Base-by-base conservation (phyloP, 2,113 vertebrate genomes). In the Istiophorus platypterus region DNA sequence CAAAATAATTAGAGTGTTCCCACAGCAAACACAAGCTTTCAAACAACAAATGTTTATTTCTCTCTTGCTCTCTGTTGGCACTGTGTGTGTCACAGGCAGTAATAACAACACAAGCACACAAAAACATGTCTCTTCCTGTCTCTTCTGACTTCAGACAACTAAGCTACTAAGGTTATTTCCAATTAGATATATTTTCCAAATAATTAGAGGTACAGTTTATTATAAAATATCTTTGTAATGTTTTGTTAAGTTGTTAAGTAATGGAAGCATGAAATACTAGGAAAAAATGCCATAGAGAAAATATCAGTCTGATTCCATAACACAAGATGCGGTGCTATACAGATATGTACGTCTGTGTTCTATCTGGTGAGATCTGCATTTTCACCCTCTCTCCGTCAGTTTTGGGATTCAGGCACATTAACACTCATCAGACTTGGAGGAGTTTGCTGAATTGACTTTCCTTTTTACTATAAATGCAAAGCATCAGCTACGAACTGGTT, bases 1-100 rank as follows among this genome's bases (percentile, higher is more conserved):
- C 80, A 80, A 66, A 91, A 87, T 85, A 75, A 91, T 91, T 82
- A 82, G 63, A 61, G 82, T 75, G 59, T 81, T 91, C 87, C 82
- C 82, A 74, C 75, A 63, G 80, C 85, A 92, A 85, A 87, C 81
- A 74, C 86, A 87, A 77, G 71, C 73, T 52, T 75, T 76, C 74
- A 80, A 57, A 79, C 65, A 86, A 81, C 52, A 82, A 80, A 75
- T 74, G 37, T 85, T 85, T 90, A 73, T 82, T 68, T 71, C 61
- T 75, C 72, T 67, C 66, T 72, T 7, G 11, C 67, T 72, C 66
- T 82, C 42, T 82, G 76, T 73, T 84, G 79, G 78, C 87, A n/a
- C 24, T 39, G 61, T 80, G 65, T 84, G 75, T 76, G 85, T 81
- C 80, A 58, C 81, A 72, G 58, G 67, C 83, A 54, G 69, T 68